These are phyloP conservation scores for Thereuonema tuberculata DNA, from an alignment of 1,140 invertebrate species.

Conservation along the genomic window DNA sequence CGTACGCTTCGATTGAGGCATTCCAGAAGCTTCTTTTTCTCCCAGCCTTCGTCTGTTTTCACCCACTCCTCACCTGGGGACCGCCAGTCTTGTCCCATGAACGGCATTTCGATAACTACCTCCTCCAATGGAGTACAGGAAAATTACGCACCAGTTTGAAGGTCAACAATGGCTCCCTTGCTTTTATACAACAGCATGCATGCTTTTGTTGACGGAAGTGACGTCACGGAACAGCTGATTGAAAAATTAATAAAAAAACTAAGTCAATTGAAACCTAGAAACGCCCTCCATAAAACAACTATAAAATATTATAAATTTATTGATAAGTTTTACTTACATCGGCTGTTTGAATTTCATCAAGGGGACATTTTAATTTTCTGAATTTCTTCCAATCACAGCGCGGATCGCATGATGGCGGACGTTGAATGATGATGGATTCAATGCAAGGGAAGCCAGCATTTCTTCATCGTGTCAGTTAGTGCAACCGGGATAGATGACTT, in stretches of 20 bases:
- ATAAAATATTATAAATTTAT: no score
- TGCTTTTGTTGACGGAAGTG: slow-evolving; percentile 31
- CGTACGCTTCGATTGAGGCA: slow-evolving; percentile 4
- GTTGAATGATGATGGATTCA: no score
- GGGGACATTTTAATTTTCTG: no score
- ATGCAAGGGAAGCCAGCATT: no score
- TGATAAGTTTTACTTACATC: no score
- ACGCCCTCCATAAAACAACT: neutral
- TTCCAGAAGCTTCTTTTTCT: slow-evolving; percentile 75
- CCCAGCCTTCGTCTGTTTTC: slow-evolving; percentile 91
- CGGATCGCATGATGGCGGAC: no score
- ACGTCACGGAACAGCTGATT: slow-evolving; percentile 18
- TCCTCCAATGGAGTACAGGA: neutral
- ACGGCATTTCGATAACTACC: slow-evolving; percentile 59
- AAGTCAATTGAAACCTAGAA: neutral
- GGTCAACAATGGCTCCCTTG: slow-evolving; percentile 1
- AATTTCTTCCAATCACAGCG: no score
- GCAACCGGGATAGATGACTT: no score
- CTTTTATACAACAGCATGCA: slow-evolving; percentile 23
- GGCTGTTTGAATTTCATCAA: no score
- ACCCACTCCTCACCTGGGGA: slow-evolving; percentile 97
- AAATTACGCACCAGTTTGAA: slow-evolving; percentile 16
- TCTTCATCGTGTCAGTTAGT: no score
- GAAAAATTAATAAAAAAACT: no score
- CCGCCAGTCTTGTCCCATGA: slow-evolving; percentile 51